These are phyloP conservation scores for Heliconius hortense DNA, from an alignment of 2,888 invertebrate species.

Conservation along the genomic window DNA sequence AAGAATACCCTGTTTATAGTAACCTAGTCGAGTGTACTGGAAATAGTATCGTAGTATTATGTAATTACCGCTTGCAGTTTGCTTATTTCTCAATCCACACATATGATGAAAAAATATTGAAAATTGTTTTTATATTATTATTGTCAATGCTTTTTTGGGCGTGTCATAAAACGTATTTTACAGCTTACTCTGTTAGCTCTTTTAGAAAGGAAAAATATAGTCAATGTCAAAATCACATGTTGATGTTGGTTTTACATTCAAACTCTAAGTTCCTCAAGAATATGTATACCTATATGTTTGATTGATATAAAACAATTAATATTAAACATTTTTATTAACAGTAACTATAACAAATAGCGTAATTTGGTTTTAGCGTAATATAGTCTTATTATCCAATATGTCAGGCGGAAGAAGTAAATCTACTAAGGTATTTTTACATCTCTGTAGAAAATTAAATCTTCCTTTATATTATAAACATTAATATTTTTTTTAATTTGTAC, in stretches of 20 bases:
- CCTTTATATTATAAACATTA: neutral
- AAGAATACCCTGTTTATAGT: too few relatives aligned
- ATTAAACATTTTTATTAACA: neutral
- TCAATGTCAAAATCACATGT: slow-evolving; percentile 24
- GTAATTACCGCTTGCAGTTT: too few relatives aligned
- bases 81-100: too few relatives aligned
- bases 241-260: neutral
- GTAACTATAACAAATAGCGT: neutral
- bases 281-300: too few relatives aligned
- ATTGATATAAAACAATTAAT: neutral
- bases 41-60: too few relatives aligned
- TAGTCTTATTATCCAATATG: slow-evolving; percentile 2
- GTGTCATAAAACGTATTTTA: neutral
- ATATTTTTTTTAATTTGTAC: neutral
- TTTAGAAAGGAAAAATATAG: neutral
- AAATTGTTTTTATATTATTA: too few relatives aligned
- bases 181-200: neutral
- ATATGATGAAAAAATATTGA: too few relatives aligned
- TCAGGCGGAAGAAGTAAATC: slow-evolving; percentile 8
- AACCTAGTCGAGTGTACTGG: too few relatives aligned
- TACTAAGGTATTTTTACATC: slow-evolving; percentile 11
- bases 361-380: neutral
- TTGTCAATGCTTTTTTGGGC: too few relatives aligned
- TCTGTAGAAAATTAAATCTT: neutral
- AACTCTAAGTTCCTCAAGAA: neutral